Base-by-base conservation (phyloP, 2,797 vertebrate genomes). In the Paguma larvata region DNA sequence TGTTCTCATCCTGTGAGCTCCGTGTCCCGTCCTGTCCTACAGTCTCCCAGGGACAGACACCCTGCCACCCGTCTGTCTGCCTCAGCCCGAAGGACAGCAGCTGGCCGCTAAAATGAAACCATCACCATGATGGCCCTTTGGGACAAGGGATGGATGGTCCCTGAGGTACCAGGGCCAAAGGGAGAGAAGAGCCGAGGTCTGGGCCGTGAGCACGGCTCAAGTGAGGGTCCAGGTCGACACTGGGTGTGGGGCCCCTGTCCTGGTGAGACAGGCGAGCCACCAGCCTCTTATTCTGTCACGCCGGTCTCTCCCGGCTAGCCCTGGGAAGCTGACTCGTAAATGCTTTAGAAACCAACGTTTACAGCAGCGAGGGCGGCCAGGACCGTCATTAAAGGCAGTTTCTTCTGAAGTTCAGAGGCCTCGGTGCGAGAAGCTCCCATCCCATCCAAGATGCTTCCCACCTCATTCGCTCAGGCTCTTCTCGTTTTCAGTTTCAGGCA, bases 321-420 rank as follows among this genome's bases (percentile, higher is more conserved):
- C 15, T 56, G 80, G 21, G 63, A 65, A 19, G 32, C 18, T 32
- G 1, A 1, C 25, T 15, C 11, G 32, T 27, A 70, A 83, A 34
- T 6, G 4, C 21, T 56, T 27, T 23, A 38, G 44, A 65, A 51
- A 30, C 5, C 1, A 23, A 23, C 0, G 11, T 13, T 72, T 0
- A 27, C 21, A 44, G 68, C 68, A 34, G 18, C 25, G 0, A 32
- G 12, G 25, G 11, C 2, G 4, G 25, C 1, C 15, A 51, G 32
- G 3, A 12, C 6, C 46, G 21, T 16, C 9, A 0, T 19, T 4
- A 2, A 30, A 34, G 13, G 10, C 0, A 1, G 63, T 34, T 21
- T 6, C 48, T 32, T 25, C 70, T 46, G 68, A 51, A n/a, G 16
- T 46, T n/a, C 9, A 23, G 70, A 34, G 41, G n/a, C 48, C n/a